Evolutionary conservation across 2,113 vertebrate species (phyloP).

Genomic region (Platysternon megacephalum): DNA sequence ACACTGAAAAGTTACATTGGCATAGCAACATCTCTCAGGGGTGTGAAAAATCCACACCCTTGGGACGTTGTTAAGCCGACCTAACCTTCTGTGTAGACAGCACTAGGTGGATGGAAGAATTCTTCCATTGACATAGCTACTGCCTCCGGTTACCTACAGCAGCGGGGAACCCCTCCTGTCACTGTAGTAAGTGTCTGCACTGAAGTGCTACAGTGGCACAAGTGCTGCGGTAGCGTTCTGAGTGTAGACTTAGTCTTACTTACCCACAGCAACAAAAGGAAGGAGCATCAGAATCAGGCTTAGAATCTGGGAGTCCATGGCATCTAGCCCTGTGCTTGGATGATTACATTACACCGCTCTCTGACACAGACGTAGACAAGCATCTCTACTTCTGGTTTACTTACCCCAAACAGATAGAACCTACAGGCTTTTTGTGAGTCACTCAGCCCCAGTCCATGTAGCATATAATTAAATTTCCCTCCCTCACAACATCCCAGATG

Average conservation of each 20-base stretch:
- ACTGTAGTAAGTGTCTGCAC: no score
- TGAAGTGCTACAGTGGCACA: no score
- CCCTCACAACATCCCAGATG: background rate
- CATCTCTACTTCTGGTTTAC: background rate
- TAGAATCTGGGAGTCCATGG: background rate
- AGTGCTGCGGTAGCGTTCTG: no score
- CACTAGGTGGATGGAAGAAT: background rate
- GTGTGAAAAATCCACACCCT: background rate
- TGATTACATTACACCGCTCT: background rate
- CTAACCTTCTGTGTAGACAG: background rate
- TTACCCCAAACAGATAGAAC: background rate
- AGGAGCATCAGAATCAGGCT: background rate
- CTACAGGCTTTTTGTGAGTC: accelerated
- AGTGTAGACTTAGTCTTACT: background rate
- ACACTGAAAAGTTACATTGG: background rate
- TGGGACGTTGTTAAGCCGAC: background rate
- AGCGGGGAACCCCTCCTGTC: no score
- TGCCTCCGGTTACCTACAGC: background rate
- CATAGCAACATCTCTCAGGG: background rate
- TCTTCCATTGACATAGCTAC: background rate
- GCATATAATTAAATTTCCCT: background rate
- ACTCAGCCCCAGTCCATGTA: background rate
- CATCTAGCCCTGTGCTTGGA: background rate
- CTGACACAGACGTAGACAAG: background rate
- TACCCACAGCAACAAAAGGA: background rate